Conservation (phyloP, 2,113 vertebrate species). For the Salvelinus fontinalis region DNA sequence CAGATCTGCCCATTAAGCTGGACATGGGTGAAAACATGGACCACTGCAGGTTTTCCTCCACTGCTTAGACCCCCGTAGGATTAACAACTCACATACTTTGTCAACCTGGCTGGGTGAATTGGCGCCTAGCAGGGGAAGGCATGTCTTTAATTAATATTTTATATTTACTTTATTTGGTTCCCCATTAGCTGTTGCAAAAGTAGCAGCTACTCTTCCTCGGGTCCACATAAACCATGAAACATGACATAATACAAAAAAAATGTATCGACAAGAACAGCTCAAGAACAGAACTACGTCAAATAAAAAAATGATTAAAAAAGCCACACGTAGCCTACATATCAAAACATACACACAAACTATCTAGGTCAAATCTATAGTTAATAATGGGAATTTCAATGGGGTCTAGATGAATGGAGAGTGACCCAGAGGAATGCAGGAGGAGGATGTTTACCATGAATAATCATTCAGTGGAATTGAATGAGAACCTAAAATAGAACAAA, state of each 20-base stretch:
- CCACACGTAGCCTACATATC: too few species aligned
- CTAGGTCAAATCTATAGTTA: constrained; percentile 20
- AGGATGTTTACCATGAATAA: constrained; percentile 42
- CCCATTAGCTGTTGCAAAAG: too few species aligned
- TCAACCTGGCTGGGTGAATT: constrained; percentile 9
- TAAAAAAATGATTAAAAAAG: too few species aligned
- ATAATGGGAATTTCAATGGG: constrained; percentile 25
- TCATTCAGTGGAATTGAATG: constrained; percentile 36
- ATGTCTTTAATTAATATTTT: not conserved
- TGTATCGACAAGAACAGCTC: too few species aligned
- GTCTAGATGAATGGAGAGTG: not conserved
- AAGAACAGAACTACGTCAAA: too few species aligned
- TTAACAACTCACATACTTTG: constrained; percentile 32
- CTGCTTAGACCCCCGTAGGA: not conserved
- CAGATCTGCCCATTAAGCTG: not conserved
- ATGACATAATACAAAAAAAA: too few species aligned
- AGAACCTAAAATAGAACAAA: constrained; percentile 41
- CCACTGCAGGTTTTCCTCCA: not conserved
- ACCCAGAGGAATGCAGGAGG: not conserved
- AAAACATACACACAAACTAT: too few species aligned
- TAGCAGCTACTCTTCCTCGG: too few species aligned
- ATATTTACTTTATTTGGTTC: too few species aligned
- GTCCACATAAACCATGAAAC: too few species aligned
- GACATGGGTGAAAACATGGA: not conserved
- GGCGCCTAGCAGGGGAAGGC: constrained; percentile 7